Percentiles rank a stretch among this genome's conserved stretches.
These are phyloP conservation scores for Yponomeuta evonymella DNA, from an alignment of 2,888 invertebrate genomes.

Conservation along the genomic window DNA sequence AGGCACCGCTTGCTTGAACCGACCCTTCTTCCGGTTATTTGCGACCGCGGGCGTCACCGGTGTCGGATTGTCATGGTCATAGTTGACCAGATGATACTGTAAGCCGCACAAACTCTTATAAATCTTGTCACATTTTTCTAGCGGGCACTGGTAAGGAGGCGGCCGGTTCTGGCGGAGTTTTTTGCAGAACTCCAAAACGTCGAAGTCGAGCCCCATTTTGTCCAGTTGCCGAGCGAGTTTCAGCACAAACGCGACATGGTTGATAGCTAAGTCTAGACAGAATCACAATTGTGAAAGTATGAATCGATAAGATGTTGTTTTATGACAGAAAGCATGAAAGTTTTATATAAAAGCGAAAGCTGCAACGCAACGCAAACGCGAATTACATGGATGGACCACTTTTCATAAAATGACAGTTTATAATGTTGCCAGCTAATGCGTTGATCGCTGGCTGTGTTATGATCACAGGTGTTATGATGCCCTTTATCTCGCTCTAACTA, in stretches of 20 bases:
- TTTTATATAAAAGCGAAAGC: background rate
- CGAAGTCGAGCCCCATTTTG: constrained; percentile 88
- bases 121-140: constrained; percentile 88
- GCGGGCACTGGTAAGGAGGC: constrained; percentile 91
- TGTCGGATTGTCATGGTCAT: constrained; percentile 87
- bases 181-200: constrained; percentile 89
- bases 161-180: constrained; percentile 86
- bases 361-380: background rate
- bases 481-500: too few species aligned
- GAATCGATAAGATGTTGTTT: background rate
- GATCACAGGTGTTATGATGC: too few species aligned
- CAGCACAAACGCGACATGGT: background rate
- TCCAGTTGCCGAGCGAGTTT: background rate
- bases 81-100: constrained; percentile 90
- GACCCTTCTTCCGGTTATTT: constrained; percentile 79
- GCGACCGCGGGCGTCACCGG: constrained; percentile 78
- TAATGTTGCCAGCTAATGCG: too few species aligned
- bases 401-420: too few species aligned
- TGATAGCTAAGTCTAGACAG: background rate
- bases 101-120: constrained; percentile 92
- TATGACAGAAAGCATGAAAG: background rate
- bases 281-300: background rate
- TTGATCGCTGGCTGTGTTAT: too few species aligned
- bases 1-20: constrained; percentile 75
- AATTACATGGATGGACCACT: too few species aligned